Evolutionary conservation across 2,888 invertebrate species (phyloP).

Genomic region (Luffia ferchaultella): DNA sequence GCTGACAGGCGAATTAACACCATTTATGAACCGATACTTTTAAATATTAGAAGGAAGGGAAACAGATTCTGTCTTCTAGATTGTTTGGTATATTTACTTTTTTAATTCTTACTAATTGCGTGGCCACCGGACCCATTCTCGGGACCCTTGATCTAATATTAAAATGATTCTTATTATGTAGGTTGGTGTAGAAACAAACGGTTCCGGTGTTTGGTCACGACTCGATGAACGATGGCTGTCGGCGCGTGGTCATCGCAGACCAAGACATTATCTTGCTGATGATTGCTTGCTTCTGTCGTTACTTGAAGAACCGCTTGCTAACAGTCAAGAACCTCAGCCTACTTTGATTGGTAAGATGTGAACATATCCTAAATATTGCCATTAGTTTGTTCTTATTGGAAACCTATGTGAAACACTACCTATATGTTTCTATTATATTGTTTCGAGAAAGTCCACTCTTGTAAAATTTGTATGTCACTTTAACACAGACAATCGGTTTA

Average conservation of each 20-base stretch:
- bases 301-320: slow-evolving; percentile 92
- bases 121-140: no score
- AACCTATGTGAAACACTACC: neutral
- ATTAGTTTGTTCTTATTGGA: neutral
- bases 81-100: no score
- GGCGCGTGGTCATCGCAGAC: slow-evolving; percentile 65
- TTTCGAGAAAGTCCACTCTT: neutral
- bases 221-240: slow-evolving; percentile 85
- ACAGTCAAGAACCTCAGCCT: slow-evolving; percentile 92
- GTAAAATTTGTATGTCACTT: neutral
- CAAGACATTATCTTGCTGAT: slow-evolving; percentile 87
- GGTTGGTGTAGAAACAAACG: slow-evolving; percentile 86
- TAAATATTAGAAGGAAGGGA: no score
- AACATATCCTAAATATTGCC: no score
- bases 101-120: no score
- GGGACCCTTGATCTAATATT: no score
- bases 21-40: no score
- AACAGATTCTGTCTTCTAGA: no score
- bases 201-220: slow-evolving; percentile 84
- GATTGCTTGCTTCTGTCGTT: slow-evolving; percentile 88
- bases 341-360: slow-evolving; percentile 75
- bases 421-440: neutral
- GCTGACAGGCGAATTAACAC: no score
- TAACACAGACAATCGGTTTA: neutral
- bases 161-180: no score